Percentiles rank a stretch among this genome's conserved stretches.
These are phyloP conservation scores for Anolis carolinensis DNA, from an alignment of 2,113 vertebrate genomes.

Conservation along the genomic window DNA sequence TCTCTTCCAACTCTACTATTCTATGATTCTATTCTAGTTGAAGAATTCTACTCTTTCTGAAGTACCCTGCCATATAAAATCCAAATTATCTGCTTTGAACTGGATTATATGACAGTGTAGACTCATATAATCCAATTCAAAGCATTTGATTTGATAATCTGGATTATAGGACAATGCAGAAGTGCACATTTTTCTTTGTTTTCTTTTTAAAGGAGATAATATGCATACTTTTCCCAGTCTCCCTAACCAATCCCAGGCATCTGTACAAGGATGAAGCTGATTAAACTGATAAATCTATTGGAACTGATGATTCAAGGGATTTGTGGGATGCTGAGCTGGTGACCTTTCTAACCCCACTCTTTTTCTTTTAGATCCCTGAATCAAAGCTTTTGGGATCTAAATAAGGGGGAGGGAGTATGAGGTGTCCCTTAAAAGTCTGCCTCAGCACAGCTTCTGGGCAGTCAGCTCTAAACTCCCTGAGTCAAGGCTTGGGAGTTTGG, in stretches of 20 bases:
- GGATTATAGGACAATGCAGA: too few species aligned
- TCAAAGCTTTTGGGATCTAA: not conserved
- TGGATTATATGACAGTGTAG: too few species aligned
- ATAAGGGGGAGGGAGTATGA: not conserved
- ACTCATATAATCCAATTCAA: too few species aligned
- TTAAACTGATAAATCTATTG: conserved; percentile 17
- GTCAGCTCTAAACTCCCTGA: not conserved
- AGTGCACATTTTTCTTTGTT: not conserved
- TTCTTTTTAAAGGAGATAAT: not conserved
- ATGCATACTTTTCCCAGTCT: not conserved
- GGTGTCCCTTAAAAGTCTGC: not conserved
- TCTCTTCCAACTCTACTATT: too few species aligned
- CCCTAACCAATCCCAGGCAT: not conserved
- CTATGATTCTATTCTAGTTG: not conserved
- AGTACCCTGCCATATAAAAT: not conserved
- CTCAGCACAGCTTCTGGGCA: too few species aligned
- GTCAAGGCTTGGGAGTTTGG: not conserved
- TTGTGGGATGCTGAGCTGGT: not conserved
- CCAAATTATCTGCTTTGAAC: too few species aligned
- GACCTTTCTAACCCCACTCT: not conserved
- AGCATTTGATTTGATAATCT: too few species aligned
- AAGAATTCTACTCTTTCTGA: not conserved
- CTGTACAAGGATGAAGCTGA: not conserved
- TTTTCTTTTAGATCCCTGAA: too few species aligned
- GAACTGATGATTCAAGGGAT: conserved; percentile 17